A percentile compares a stretch with the other conserved stretches of the same genome.
phyloP scores from a whole-genome alignment of 2,888 invertebrate species.

The Gisinianus flammeolus region DNA sequence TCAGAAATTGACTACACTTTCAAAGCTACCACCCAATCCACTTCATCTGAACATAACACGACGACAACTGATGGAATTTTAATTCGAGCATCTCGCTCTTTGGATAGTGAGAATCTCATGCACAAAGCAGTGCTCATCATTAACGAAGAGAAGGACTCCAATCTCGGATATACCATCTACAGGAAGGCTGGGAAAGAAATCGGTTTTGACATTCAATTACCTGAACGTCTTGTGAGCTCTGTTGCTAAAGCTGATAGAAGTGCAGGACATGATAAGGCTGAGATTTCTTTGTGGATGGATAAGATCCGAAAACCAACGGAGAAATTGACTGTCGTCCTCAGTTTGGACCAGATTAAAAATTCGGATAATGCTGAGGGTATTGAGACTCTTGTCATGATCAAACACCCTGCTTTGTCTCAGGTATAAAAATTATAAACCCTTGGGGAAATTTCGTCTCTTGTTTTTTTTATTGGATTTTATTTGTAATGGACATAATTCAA shows the following conservation, averaged over 20 bases:
- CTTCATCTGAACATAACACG: neutral
- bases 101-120: conserved; percentile 41
- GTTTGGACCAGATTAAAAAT: neutral
- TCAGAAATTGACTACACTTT: conserved; percentile 24
- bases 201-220: conserved; percentile 60
- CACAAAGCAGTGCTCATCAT: conserved; percentile 51
- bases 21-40: conserved; percentile 4
- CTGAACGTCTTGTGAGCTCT: conserved; percentile 69
- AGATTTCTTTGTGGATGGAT: conserved; percentile 72
- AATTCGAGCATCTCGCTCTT: conserved; percentile 19
- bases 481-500: neutral
- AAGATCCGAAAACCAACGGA: conserved; percentile 59
- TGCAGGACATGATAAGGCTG: conserved; percentile 65
- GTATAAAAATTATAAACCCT: neutral
- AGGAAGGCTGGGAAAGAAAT: conserved; percentile 65
- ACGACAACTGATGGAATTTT: conserved; percentile 18
- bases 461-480: neutral
- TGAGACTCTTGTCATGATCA: neutral
- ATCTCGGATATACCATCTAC: conserved; percentile 54
- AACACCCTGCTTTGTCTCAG: conserved; percentile 34
- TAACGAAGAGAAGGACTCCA: conserved; percentile 45
- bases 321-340: conserved; percentile 63
- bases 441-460: too few species aligned
- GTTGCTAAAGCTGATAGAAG: conserved; percentile 59
- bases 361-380: neutral